A percentile compares a stretch with the other conserved stretches of the same genome.
phyloP scores from a whole-genome alignment of 2,113 vertebrate species.

The Alethe diademata region DNA sequence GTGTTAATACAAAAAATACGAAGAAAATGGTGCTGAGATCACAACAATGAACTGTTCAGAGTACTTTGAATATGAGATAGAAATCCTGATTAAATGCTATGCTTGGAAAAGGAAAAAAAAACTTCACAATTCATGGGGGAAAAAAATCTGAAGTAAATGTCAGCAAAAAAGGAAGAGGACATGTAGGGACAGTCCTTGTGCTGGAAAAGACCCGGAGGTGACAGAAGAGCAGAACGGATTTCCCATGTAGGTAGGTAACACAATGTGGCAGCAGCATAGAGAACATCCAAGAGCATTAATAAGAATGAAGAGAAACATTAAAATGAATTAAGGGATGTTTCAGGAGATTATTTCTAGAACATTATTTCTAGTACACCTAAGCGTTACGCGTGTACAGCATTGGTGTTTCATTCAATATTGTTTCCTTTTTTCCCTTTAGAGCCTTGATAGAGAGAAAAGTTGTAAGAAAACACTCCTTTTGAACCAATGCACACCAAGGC shows the following conservation, averaged over 20 bases:
- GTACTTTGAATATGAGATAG: background rate
- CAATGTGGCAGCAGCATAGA: background rate
- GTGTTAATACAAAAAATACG: background rate
- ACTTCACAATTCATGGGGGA: background rate
- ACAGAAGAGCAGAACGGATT: background rate
- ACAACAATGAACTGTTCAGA: background rate
- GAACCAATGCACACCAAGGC: background rate
- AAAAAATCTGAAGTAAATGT: background rate
- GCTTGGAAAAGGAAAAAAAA: background rate
- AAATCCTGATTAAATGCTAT: background rate
- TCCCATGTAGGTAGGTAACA: background rate
- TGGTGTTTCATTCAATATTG: background rate
- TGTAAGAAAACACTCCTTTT: background rate
- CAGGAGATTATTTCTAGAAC: background rate
- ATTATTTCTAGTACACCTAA: background rate
- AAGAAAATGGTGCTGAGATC: background rate
- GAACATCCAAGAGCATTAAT: background rate
- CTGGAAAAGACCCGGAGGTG: background rate
- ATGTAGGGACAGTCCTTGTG: rapidly evolving
- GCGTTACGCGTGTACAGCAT: background rate
- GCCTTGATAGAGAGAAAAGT: background rate
- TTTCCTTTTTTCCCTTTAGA: background rate
- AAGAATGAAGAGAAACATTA: background rate
- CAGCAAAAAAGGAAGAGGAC: background rate
- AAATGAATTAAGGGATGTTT: background rate